phyloP scores from a whole-genome alignment of 2,888 invertebrate genomes.

The Drosophila neotestacea region DNA sequence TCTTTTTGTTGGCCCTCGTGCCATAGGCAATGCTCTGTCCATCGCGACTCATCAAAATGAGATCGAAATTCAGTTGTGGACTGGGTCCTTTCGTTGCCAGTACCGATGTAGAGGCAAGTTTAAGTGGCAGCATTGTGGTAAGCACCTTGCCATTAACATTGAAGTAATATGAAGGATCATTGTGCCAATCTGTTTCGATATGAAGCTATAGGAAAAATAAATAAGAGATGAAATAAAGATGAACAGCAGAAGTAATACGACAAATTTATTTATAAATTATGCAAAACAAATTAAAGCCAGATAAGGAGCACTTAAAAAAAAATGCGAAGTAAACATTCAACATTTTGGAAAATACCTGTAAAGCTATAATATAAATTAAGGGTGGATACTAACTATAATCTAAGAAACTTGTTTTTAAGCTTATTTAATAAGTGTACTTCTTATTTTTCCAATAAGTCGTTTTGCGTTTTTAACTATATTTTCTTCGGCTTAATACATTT shows the following conservation, averaged over 20 bases:
- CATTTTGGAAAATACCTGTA: no score
- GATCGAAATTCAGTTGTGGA: conserved; percentile 78
- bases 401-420: no score
- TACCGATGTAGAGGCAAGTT: conserved; percentile 76
- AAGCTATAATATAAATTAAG: no score
- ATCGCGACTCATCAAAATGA: conserved; percentile 72
- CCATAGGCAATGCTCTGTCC: conserved; percentile 81
- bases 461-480: no score
- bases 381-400: no score
- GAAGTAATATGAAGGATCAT: conserved; percentile 85
- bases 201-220: conserved; percentile 65
- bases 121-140: conserved; percentile 83
- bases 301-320: no score
- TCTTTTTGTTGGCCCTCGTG: conserved; percentile 78
- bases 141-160: conserved; percentile 85
- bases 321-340: no score
- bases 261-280: no score
- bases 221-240: not conserved
- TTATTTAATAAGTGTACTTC: no score
- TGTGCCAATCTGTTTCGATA: conserved; percentile 86
- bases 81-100: conserved; percentile 72
- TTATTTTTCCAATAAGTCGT: no score
- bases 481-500: no score
- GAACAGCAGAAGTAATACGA: not conserved
- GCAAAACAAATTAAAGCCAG: no score